Evolutionary conservation across 2,888 invertebrate genomes (phyloP).

Genomic region (Prosapia bicincta): DNA sequence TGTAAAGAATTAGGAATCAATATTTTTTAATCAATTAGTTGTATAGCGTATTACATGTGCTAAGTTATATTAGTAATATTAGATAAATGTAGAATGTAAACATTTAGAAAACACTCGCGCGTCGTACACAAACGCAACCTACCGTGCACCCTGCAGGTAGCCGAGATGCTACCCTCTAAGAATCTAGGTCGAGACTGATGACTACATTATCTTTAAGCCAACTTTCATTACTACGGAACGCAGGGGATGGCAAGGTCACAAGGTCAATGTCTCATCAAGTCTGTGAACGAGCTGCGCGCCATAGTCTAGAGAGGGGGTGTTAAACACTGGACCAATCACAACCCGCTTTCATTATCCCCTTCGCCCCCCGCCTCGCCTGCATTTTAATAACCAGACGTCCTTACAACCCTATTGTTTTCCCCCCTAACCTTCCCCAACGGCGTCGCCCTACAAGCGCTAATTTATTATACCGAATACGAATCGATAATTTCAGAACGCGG

Average conservation of each 20-base stretch:
- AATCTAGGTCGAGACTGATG: background rate
- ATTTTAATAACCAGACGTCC: slow-evolving; percentile 2
- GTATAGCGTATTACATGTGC: no score
- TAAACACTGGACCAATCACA: background rate
- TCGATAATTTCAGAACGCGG: background rate
- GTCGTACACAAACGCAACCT: no score
- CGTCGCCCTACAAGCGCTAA: background rate
- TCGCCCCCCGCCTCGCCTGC: background rate
- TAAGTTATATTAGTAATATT: no score
- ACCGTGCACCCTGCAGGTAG: background rate
- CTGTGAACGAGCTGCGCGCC: background rate
- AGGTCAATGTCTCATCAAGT: background rate
- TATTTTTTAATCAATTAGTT: no score
- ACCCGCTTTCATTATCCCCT: background rate
- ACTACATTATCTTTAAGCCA: background rate
- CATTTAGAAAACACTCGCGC: no score
- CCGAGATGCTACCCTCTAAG: background rate
- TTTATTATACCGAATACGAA: background rate
- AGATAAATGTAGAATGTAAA: no score
- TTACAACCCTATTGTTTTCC: background rate
- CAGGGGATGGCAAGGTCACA: background rate
- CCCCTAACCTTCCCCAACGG: background rate
- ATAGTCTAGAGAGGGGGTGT: background rate
- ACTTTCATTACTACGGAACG: background rate
- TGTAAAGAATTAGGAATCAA: no score